Conservation (phyloP, 2,888 invertebrate genomes). For the Drosophila villosipedis region DNA sequence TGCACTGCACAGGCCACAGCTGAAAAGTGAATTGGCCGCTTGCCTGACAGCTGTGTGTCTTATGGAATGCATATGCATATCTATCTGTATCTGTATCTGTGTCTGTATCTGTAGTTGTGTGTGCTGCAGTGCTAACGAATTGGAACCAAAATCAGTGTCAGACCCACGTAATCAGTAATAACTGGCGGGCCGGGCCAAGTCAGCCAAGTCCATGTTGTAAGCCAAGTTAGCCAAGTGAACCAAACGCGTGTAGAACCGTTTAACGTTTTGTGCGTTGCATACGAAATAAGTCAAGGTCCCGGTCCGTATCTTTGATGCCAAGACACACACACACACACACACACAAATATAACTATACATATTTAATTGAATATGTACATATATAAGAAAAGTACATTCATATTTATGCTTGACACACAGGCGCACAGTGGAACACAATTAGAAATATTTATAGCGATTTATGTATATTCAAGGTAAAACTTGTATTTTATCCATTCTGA, state of each 20-base stretch:
- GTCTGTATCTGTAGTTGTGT: not conserved
- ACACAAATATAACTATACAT: not conserved
- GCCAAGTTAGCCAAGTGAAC: constrained; percentile 21
- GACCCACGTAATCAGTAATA: constrained; percentile 33
- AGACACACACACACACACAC: not conserved
- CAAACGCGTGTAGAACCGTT: constrained; percentile 47
- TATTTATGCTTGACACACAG: constrained; percentile 33
- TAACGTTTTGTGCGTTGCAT: constrained; percentile 62
- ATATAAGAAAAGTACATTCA: constrained; percentile 25
- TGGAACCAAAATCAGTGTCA: constrained; percentile 54
- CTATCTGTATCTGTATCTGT: not conserved
- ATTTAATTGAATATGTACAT: not conserved
- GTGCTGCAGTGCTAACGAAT: constrained; percentile 15
- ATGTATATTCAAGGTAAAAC: not conserved
- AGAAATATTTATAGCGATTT: not conserved
- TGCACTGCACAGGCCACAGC: constrained; percentile 9
- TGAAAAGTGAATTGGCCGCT: constrained; percentile 47
- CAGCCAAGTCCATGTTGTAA: constrained; percentile 12
- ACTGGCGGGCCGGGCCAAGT: constrained; percentile 18
- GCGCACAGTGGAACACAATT: constrained; percentile 6
- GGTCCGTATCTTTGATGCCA: constrained; percentile 31
- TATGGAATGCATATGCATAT: not conserved
- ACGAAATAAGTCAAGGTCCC: constrained; percentile 78
- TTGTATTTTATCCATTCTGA: not conserved
- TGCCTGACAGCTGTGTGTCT: constrained; percentile 22